phyloP scores from a whole-genome alignment of 2,888 invertebrate species.

The Cremastinae sp. region DNA sequence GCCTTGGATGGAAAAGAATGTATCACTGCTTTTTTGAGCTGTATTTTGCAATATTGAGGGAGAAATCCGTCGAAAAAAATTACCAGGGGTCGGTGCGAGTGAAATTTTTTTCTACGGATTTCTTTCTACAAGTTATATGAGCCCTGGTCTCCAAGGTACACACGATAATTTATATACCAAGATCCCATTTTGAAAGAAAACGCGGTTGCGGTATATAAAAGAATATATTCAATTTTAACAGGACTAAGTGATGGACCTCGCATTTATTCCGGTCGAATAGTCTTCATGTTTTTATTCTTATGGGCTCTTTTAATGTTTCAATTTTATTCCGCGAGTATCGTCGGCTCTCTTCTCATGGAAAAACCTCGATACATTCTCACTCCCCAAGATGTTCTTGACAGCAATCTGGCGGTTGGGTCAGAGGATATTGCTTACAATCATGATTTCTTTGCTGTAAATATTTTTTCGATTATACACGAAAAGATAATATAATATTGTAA shows the following conservation, averaged over 20 bases:
- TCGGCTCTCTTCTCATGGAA: constrained; percentile 74
- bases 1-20: too few species aligned
- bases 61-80: too few species aligned
- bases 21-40: too few species aligned
- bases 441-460: constrained; percentile 71
- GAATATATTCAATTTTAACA: constrained; percentile 72
- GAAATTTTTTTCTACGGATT: too few species aligned
- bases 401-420: constrained; percentile 72
- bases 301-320: constrained; percentile 76
- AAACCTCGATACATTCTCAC: constrained; percentile 74
- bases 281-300: constrained; percentile 72
- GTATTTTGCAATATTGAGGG: too few species aligned
- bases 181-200: too few species aligned
- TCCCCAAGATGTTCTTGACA: constrained; percentile 72
- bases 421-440: constrained; percentile 75
- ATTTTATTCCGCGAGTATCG: constrained; percentile 78
- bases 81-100: too few species aligned
- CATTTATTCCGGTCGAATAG: constrained; percentile 79
- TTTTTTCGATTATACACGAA: neutral
- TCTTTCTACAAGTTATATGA: too few species aligned
- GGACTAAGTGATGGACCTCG: constrained; percentile 80
- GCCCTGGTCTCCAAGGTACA: too few species aligned
- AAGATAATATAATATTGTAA: neutral
- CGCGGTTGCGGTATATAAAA: too few species aligned
- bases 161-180: too few species aligned